Evolutionary conservation across 2,888 invertebrate genomes (phyloP), one percentile per base, ranked within the genome.

Genomic region (Cheiracanthium punctorium): DNA sequence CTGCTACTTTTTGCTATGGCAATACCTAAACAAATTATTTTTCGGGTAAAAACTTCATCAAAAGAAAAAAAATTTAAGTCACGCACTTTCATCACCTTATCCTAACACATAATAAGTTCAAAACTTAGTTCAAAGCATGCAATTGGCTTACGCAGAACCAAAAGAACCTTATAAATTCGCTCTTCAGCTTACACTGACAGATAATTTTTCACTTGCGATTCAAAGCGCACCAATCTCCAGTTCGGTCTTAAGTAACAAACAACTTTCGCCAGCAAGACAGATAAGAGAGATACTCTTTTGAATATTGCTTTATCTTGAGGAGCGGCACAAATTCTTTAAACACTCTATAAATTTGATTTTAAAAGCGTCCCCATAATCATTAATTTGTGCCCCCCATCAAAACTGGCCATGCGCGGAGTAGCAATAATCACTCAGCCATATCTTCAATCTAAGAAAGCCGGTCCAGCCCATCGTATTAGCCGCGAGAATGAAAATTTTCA

Each of bases 341-440:
- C 67, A 67, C 30, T 67, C 32, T 14, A 67, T 30, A 30, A 67
- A 67, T 30, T 67, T 20, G 12, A 14, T 30, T 67, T 67, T 67
- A 30, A 67, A 30, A 20, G 14, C 17, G 2, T 20, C n/a, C 32
- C 30, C 32, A 67, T 32, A 17, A 30, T 30, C 67, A 67, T 67
- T 32, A 32, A 30, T 67, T 67, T 67, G 30, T 32, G 52, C n/a
- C n/a, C 64, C 58, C 58, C 58, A 58, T 67, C 67, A 32, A 67
- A 67, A 32, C 20, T 32, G 32, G 67, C 32, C 67, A 30, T 24
- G 58, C 58, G 58, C 4, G 20, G 43, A 24, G 7, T 17, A 69
- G n/a, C 67, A 64, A 82, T 69, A 64, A 82, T 69, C 75, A 48
- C 29, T 79, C 73, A 69, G 30, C 69, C 69, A 79, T 84, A 77